phyloP scores from a whole-genome alignment of 2,888 invertebrate species.

The Lochmaea capreae region DNA sequence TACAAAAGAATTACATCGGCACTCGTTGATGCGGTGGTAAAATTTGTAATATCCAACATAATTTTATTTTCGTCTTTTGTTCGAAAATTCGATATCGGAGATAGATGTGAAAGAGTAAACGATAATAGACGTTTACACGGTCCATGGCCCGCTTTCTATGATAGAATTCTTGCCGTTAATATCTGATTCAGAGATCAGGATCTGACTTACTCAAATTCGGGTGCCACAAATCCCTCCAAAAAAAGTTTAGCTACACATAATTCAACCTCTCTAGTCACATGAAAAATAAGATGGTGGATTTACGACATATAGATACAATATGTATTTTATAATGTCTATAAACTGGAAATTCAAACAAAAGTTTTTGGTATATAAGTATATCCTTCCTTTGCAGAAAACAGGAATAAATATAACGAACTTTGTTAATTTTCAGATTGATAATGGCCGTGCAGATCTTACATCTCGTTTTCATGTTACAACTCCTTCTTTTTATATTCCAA shows the following conservation, averaged over 20 bases:
- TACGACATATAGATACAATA: too few relatives aligned
- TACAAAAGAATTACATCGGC: slow-evolving; percentile 16
- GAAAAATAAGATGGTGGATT: too few relatives aligned
- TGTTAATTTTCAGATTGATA: slow-evolving; percentile 68
- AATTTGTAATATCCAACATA: slow-evolving; percentile 41
- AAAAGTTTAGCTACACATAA: too few relatives aligned
- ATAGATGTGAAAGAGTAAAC: slow-evolving; percentile 23
- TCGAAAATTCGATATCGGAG: slow-evolving; percentile 32
- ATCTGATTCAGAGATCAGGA: not conserved
- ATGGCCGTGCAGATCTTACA: slow-evolving; percentile 71
- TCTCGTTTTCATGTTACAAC: slow-evolving; percentile 69
- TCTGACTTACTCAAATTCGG: not conserved
- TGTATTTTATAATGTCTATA: too few relatives aligned
- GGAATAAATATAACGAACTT: not conserved
- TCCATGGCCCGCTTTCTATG: slow-evolving; percentile 20
- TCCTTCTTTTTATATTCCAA: slow-evolving; percentile 73
- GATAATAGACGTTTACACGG: slow-evolving; percentile 33
- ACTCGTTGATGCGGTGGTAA: slow-evolving; percentile 16
- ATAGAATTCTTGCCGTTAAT: slow-evolving; percentile 14
- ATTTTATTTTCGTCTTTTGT: slow-evolving; percentile 30
- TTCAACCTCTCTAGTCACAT: too few relatives aligned
- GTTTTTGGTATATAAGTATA: not conserved
- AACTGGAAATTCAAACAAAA: too few relatives aligned
- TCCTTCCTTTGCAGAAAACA: not conserved
- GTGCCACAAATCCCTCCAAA: not conserved